Percentiles rank a stretch among this genome's conserved stretches.
These are phyloP conservation scores for Ceramica pisi DNA, from an alignment of 2,888 invertebrate genomes.

Conservation along the genomic window DNA sequence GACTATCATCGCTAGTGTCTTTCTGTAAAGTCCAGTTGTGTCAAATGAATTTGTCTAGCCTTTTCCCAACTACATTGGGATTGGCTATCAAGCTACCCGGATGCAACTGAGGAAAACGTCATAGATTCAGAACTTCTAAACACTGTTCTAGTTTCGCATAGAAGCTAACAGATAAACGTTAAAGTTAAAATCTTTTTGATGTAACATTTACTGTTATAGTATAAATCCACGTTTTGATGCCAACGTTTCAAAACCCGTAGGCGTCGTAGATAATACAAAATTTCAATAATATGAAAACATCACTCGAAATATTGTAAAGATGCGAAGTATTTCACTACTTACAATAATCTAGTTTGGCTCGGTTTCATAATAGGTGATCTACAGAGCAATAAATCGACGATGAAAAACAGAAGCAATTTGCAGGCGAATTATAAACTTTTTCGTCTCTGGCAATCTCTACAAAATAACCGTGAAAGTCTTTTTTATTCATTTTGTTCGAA, in stretches of 20 bases:
- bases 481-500: background rate
- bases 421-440: background rate
- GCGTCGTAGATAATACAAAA: background rate
- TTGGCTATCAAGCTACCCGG: no score
- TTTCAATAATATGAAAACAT: background rate
- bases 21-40: background rate
- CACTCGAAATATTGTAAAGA: background rate
- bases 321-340: no score
- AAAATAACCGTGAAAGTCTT: background rate
- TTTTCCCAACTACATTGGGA: no score
- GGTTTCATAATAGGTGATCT: background rate
- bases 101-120: background rate
- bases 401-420: background rate
- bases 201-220: no score
- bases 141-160: no score
- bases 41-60: no score
- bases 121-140: background rate
- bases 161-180: no score
- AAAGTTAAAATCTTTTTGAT: no score
- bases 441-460: background rate
- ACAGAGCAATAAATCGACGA: background rate
- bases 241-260: background rate
- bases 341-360: background rate
- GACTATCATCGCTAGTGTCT: background rate
- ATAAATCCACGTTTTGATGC: no score